These are phyloP conservation scores for Nemurella pictetii DNA, from an alignment of 2,888 invertebrate genomes.

Conservation along the genomic window DNA sequence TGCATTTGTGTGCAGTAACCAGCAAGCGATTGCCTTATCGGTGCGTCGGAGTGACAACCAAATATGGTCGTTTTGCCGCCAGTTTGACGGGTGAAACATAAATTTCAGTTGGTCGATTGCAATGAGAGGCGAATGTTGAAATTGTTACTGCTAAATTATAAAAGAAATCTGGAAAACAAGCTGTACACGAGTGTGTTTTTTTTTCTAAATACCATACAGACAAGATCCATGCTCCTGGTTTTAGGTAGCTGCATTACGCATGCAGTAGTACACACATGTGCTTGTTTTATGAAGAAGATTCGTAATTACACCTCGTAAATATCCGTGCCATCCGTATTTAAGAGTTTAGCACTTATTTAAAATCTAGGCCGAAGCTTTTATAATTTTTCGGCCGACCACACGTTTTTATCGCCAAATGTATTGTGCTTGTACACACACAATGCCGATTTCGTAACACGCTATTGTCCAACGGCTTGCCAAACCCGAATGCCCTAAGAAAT, in stretches of 20 bases:
- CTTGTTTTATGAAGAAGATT: background rate
- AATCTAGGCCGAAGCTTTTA: background rate
- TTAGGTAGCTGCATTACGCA: background rate
- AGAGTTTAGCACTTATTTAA: background rate
- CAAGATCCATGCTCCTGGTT: background rate
- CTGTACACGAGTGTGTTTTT: too few species aligned
- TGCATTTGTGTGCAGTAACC: background rate
- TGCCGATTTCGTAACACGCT: background rate
- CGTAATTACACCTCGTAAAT: background rate
- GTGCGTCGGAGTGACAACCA: background rate
- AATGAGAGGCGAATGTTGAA: background rate
- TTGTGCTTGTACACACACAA: background rate
- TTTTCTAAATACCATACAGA: background rate
- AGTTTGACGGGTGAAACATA: background rate
- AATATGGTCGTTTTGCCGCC: background rate
- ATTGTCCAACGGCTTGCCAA: background rate
- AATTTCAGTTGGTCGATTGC: background rate
- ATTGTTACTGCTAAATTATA: too few species aligned
- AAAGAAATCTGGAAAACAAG: too few species aligned
- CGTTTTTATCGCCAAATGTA: background rate
- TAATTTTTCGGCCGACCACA: background rate
- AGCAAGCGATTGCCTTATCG: background rate
- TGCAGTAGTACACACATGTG: background rate
- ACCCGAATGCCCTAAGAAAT: background rate
- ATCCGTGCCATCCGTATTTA: background rate